These are phyloP conservation scores for Caenorhabditis sp. DNA, from an alignment of 2,888 invertebrate species.

Conservation along the genomic window DNA sequence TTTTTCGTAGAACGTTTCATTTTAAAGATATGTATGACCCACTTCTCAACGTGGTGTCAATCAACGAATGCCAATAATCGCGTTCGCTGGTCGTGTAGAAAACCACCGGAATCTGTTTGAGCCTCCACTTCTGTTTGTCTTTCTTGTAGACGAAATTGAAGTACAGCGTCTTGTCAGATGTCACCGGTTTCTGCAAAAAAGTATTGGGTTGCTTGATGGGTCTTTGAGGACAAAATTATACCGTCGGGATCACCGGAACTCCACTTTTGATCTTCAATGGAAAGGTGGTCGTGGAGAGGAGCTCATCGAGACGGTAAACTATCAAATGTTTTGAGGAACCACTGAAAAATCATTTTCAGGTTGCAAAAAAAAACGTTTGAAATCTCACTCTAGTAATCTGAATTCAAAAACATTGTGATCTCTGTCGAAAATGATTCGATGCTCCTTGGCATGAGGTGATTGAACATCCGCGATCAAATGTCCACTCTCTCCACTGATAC, in stretches of 20 bases:
- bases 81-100: constrained; percentile 70
- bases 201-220: neutral
- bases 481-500: constrained; percentile 68
- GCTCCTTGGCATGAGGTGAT: constrained; percentile 74
- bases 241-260: constrained; percentile 66
- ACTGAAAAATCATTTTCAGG: constrained; percentile 57
- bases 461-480: constrained; percentile 69
- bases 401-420: constrained; percentile 75
- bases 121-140: constrained; percentile 80
- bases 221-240: neutral
- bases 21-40: too few species aligned
- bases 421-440: constrained; percentile 76
- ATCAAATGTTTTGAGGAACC: constrained; percentile 69
- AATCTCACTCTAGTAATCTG: constrained; percentile 73
- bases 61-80: constrained; percentile 73
- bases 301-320: constrained; percentile 75
- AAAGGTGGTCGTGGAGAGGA: constrained; percentile 67
- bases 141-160: constrained; percentile 81
- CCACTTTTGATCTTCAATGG: constrained; percentile 72
- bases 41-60: constrained; percentile 70
- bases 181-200: constrained; percentile 52
- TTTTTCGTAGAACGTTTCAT: too few species aligned
- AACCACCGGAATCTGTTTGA: constrained; percentile 74
- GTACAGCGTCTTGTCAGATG: constrained; percentile 73
- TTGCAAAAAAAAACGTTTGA: neutral